These are phyloP conservation scores for Corythornis vintsioides DNA, from an alignment of 2,113 vertebrate species.

Conservation along the genomic window DNA sequence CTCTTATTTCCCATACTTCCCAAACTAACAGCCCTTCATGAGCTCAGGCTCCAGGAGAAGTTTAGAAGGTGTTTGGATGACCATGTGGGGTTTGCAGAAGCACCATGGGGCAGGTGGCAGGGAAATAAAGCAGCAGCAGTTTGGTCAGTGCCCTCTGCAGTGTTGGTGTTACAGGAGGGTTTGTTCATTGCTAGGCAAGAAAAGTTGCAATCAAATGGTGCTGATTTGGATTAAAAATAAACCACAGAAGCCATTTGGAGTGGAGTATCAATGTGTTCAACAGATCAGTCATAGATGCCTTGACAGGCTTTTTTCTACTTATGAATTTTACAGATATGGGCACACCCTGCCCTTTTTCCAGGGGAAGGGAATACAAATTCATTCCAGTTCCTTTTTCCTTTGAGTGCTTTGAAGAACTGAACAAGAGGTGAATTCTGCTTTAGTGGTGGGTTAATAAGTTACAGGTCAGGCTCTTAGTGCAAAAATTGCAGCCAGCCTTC, in stretches of 20 bases:
- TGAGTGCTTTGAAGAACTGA: neutral
- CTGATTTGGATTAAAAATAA: neutral
- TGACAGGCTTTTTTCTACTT: neutral
- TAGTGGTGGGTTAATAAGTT: neutral
- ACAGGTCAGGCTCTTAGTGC: conserved; percentile 6
- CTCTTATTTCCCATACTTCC: neutral
- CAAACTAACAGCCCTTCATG: neutral
- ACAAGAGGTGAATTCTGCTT: neutral
- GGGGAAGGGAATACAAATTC: neutral
- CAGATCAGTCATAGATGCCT: neutral
- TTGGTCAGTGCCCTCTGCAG: neutral
- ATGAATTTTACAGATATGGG: neutral
- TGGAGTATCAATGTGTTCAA: neutral
- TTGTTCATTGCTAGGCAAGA: neutral
- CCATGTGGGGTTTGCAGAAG: neutral
- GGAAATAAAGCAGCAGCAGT: neutral
- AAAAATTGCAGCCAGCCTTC: conserved; percentile 2
- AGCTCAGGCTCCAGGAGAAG: neutral
- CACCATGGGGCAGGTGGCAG: neutral
- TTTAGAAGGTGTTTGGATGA: neutral
- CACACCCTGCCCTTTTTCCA: neutral
- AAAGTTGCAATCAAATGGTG: neutral
- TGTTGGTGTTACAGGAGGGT: neutral
- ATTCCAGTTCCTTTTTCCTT: neutral
- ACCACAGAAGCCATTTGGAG: neutral